Conservation (phyloP, 2,797 vertebrate genomes). For the Hozukius guyotensis region DNA sequence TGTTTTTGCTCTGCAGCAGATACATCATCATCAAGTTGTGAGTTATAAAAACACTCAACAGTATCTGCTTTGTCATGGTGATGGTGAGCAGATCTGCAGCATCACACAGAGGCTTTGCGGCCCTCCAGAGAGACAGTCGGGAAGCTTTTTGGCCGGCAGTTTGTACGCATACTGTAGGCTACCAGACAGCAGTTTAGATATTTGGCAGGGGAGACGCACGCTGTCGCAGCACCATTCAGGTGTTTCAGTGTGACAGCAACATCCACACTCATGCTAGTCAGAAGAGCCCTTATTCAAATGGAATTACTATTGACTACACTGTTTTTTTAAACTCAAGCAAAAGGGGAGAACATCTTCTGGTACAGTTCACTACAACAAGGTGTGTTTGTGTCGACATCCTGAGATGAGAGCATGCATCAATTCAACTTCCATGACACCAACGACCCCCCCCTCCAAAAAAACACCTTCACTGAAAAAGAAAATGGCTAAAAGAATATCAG, state of each 20-base stretch:
- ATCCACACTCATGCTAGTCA: slow-evolving; percentile 66
- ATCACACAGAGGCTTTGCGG: slow-evolving; percentile 18
- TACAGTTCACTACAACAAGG: slow-evolving; percentile 47
- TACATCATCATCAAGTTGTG: slow-evolving; percentile 15
- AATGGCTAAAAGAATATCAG: slow-evolving; percentile 35
- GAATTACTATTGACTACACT: slow-evolving; percentile 42
- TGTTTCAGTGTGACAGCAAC: slow-evolving; percentile 32
- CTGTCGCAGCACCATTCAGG: slow-evolving; percentile 31
- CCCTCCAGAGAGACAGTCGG: slow-evolving; percentile 32
- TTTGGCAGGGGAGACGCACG: slow-evolving; percentile 23
- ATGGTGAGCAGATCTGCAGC: slow-evolving; percentile 40
- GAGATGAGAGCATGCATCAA: slow-evolving; percentile 75
- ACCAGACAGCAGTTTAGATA: slow-evolving; percentile 30
- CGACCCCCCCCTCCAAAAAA: neutral
- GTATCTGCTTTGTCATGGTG: slow-evolving; percentile 17
- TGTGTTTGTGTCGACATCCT: slow-evolving; percentile 60
- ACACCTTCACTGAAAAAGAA: neutral
- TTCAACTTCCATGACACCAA: slow-evolving; percentile 56
- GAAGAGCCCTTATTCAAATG: slow-evolving; percentile 75
- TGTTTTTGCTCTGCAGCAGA: slow-evolving; percentile 24
- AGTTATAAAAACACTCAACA: slow-evolving; percentile 36
- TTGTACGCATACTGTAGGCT: slow-evolving; percentile 11
- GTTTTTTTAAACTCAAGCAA: slow-evolving; percentile 31
- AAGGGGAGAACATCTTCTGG: slow-evolving; percentile 14
- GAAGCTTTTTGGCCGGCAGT: slow-evolving; percentile 45